Percentiles rank a stretch among this genome's conserved stretches.
phyloP scores from a whole-genome alignment of 2,797 vertebrate genomes.

The Hydrolagus colliei region DNA sequence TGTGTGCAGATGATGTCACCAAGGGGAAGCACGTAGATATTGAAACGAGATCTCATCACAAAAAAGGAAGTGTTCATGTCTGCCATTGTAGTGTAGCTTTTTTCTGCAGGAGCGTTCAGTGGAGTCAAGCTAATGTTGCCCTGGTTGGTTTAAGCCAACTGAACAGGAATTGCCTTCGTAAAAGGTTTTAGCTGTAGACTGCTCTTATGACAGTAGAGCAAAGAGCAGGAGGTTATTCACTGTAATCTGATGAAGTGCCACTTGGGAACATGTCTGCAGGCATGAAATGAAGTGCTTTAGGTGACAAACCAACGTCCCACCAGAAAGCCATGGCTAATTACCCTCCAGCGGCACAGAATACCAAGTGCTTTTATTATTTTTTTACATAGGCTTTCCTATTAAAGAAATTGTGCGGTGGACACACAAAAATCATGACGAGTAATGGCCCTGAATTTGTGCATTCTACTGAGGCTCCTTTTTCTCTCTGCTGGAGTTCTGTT shows the following conservation, averaged over 20 bases:
- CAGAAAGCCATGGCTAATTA: background rate
- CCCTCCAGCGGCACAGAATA: background rate
- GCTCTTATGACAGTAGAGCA: background rate
- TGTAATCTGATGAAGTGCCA: conserved; percentile 22
- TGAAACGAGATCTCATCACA: background rate
- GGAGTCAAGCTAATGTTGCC: background rate
- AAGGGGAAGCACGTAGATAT: too few relatives aligned
- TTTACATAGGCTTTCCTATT: too few relatives aligned
- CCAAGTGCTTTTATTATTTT: background rate
- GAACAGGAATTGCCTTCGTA: background rate
- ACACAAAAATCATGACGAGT: too few relatives aligned
- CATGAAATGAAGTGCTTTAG: conserved; percentile 16
- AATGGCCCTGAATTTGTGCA: too few relatives aligned
- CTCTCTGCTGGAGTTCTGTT: too few relatives aligned
- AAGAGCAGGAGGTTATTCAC: background rate
- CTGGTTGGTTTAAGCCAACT: background rate
- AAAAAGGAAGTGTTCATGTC: background rate
- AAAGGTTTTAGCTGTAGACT: conserved; percentile 5
- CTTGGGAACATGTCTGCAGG: conserved; percentile 2
- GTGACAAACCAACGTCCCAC: background rate
- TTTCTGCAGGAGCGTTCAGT: background rate
- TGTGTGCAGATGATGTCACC: too few relatives aligned
- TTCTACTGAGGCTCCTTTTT: too few relatives aligned
- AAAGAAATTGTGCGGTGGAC: too few relatives aligned
- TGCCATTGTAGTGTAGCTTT: background rate